These are phyloP conservation scores for Chromoteleia sp. DNA, from an alignment of 2,888 invertebrate species.

Conservation along the genomic window DNA sequence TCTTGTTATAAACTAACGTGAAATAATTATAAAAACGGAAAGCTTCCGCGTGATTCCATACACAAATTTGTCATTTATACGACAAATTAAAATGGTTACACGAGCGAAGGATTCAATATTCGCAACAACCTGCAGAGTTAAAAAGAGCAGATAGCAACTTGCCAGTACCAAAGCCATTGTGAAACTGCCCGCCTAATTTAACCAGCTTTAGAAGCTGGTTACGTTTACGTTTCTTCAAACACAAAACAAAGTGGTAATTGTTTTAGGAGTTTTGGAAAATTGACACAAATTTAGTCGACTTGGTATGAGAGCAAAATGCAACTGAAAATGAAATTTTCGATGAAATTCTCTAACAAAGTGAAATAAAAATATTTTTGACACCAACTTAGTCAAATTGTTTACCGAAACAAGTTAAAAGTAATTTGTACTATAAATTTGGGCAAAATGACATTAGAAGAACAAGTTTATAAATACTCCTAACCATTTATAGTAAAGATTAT, in stretches of 20 bases:
- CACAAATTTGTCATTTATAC: background rate
- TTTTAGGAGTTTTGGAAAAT: background rate
- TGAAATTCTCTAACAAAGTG: no score
- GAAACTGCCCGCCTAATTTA: background rate
- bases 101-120: background rate
- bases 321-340: background rate
- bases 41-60: background rate
- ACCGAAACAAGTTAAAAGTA: no score
- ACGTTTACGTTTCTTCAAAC: background rate
- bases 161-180: conserved; percentile 1
- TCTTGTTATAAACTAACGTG: no score
- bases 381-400: no score
- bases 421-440: no score
- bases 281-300: no score
- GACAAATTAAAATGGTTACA: background rate
- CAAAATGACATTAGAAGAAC: no score
- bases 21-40: background rate
- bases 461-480: no score
- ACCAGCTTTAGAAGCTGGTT: conserved; percentile 1
- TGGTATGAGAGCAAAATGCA: no score
- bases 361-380: no score
- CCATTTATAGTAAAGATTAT: no score
- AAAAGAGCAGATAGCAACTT: no score
- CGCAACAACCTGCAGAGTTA: background rate
- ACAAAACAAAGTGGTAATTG: background rate